phyloP scores from a whole-genome alignment of 2,113 vertebrate genomes.

The Varanus salvator region DNA sequence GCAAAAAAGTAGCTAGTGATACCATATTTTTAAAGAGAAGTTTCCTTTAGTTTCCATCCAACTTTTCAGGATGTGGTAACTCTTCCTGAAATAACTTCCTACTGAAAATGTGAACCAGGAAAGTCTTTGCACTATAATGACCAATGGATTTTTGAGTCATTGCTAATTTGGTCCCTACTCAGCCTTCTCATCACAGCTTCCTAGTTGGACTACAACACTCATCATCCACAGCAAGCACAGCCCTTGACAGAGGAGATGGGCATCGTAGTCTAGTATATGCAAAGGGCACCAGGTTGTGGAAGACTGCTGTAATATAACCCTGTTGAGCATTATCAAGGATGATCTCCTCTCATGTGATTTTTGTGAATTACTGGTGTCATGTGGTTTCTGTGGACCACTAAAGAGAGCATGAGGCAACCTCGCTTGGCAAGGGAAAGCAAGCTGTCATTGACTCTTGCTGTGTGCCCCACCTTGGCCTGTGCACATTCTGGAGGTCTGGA shows the following conservation, averaged over 20 bases:
- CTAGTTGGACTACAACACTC: background rate
- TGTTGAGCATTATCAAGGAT: background rate
- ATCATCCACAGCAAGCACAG: background rate
- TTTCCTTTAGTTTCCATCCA: background rate
- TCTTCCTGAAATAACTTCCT: too few relatives aligned
- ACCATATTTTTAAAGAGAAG: background rate
- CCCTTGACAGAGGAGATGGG: background rate
- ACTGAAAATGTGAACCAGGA: background rate
- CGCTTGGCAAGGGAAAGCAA: background rate
- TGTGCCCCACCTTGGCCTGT: background rate
- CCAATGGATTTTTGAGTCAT: too few relatives aligned
- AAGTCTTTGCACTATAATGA: background rate
- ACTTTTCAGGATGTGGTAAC: background rate
- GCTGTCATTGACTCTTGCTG: background rate
- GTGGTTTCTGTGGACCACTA: background rate
- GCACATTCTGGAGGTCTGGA: rapidly evolving
- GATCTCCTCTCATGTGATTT: background rate
- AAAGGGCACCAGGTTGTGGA: background rate
- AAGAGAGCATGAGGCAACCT: background rate
- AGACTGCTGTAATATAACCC: background rate
- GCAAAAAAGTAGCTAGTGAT: background rate
- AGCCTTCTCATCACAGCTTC: background rate
- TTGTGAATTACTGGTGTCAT: background rate
- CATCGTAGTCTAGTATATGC: background rate
- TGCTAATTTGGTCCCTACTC: constrained; percentile 38